A percentile compares a stretch with the other conserved stretches of the same genome.
phyloP scores from a whole-genome alignment of 2,113 vertebrate genomes.

The Gracilinanus agilis region DNA sequence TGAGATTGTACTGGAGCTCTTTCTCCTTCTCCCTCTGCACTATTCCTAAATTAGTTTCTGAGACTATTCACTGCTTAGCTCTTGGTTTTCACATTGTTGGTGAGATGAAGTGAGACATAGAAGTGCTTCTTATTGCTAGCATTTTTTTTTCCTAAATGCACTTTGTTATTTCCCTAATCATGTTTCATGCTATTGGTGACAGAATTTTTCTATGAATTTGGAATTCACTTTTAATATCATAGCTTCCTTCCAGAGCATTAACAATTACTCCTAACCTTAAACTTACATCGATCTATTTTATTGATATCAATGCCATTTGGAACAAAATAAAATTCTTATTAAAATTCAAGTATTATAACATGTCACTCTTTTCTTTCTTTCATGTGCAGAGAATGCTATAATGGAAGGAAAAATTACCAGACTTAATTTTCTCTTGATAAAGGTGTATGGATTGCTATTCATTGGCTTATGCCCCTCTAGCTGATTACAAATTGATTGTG shows the following conservation, averaged over 20 bases:
- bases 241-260: neutral
- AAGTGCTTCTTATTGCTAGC: neutral
- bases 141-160: neutral
- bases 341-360: neutral
- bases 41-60: neutral
- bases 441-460: neutral
- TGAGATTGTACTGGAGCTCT: neutral
- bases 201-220: neutral
- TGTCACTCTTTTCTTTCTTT: neutral
- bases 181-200: neutral
- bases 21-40: neutral
- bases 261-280: neutral
- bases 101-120: neutral
- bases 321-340: conserved; percentile 19
- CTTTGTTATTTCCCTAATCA: neutral
- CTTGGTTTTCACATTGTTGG: neutral
- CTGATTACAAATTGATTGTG: conserved; percentile 9
- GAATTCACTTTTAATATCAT: conserved; percentile 5
- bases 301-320: neutral
- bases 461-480: neutral
- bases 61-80: neutral
- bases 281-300: neutral
- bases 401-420: neutral
- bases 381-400: neutral
- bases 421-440: conserved; percentile 28